These are phyloP conservation scores for Protobothrops mucrosquamatus DNA, from an alignment of 2,113 vertebrate species.

Conservation along the genomic window DNA sequence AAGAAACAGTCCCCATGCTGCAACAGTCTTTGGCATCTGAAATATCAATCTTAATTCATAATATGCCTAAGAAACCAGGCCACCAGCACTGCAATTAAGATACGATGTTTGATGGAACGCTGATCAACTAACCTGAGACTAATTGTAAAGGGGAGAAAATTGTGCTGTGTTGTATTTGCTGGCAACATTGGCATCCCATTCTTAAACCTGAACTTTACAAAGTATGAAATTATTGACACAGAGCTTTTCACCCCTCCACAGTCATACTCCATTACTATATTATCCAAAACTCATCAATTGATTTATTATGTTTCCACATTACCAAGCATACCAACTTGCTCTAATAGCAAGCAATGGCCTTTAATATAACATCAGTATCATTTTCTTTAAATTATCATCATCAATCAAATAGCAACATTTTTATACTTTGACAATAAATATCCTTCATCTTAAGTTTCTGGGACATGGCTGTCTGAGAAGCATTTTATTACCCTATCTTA, in stretches of 20 bases:
- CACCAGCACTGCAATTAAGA: not conserved
- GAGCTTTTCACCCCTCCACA: not conserved
- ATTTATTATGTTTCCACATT: not conserved
- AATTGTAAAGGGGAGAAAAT: constrained; percentile 27
- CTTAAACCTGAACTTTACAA: not conserved
- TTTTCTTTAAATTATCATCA: constrained; percentile 48
- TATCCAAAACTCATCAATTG: constrained; percentile 25
- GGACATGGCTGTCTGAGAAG: not conserved
- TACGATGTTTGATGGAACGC: constrained; percentile 39
- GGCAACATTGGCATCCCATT: not conserved
- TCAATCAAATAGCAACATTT: constrained; percentile 33
- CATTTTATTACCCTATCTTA: constrained; percentile 14
- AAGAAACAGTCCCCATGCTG: constrained; percentile 64
- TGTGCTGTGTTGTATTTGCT: constrained; percentile 11
- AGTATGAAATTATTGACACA: not conserved
- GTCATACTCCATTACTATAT: not conserved
- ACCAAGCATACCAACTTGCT: constrained; percentile 25
- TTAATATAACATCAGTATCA: constrained; percentile 43
- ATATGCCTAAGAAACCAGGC: constrained; percentile 43
- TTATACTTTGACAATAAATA: constrained; percentile 25
- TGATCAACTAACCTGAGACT: constrained; percentile 29
- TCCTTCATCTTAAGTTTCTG: constrained; percentile 23
- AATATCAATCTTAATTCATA: constrained; percentile 59
- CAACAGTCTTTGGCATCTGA: constrained; percentile 56
- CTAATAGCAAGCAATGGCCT: constrained; percentile 8